Conservation (phyloP, 2,797 vertebrate species). For the Ctenopoma multispine region DNA sequence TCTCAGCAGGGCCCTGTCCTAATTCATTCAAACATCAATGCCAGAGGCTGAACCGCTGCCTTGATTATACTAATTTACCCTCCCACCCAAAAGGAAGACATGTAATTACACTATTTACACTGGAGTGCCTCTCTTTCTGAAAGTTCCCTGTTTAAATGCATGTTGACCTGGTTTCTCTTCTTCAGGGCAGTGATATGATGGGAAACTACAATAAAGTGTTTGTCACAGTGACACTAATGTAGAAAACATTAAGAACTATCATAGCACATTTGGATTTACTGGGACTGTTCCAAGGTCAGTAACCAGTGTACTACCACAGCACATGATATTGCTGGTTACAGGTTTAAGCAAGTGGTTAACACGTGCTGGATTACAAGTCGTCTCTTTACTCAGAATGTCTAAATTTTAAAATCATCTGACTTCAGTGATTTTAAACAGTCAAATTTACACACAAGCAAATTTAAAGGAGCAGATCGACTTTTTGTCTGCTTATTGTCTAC, state of each 20-base stretch:
- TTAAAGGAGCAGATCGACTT: neutral
- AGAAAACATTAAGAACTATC: conserved; percentile 16
- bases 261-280: neutral
- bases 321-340: neutral
- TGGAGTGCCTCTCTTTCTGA: conserved; percentile 44
- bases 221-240: conserved; percentile 3
- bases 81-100: conserved; percentile 74
- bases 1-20: conserved; percentile 51
- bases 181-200: neutral
- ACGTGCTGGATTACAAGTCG: neutral
- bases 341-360: neutral
- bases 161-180: conserved; percentile 8
- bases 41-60: conserved; percentile 60
- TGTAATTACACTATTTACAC: conserved; percentile 78
- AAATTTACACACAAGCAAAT: neutral
- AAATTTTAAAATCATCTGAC: conserved; percentile 14
- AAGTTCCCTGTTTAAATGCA: conserved; percentile 42
- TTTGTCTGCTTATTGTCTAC: neutral
- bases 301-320: conserved; percentile 1
- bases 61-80: conserved; percentile 77
- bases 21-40: conserved; percentile 68
- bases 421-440: neutral
- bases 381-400: neutral
- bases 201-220: conserved; percentile 1
- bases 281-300: neutral